These are phyloP conservation scores for Aleadryas rufinucha DNA, from an alignment of 2,113 vertebrate species.

Conservation along the genomic window DNA sequence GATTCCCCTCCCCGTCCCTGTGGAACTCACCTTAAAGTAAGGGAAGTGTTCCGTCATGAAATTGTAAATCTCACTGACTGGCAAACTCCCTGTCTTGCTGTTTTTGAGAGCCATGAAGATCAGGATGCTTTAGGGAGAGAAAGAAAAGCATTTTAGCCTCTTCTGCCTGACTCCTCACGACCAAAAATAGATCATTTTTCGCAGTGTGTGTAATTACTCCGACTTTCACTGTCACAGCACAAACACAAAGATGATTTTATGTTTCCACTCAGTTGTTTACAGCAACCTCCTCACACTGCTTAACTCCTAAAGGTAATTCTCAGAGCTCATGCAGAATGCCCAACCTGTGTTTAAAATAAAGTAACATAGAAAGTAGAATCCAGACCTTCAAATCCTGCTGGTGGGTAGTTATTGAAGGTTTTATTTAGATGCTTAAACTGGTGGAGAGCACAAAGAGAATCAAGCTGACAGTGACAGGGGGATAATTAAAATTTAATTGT, in stretches of 20 bases:
- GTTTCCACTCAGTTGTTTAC: neutral
- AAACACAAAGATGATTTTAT: neutral
- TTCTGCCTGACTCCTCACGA: neutral
- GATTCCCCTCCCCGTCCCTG: neutral
- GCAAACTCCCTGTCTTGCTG: constrained; percentile 94
- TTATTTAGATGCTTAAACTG: neutral
- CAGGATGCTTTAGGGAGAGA: constrained; percentile 83
- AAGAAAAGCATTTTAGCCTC: neutral
- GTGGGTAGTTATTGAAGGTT: neutral
- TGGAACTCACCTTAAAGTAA: constrained; percentile 92
- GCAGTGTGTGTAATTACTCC: neutral
- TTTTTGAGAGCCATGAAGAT: constrained; percentile 98
- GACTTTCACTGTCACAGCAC: neutral
- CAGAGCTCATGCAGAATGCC: neutral
- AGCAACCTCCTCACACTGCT: neutral
- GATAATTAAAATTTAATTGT: neutral
- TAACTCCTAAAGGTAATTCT: neutral
- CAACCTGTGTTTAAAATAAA: neutral
- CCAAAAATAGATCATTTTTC: neutral
- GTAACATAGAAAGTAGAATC: neutral
- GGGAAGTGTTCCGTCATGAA: constrained; percentile 99
- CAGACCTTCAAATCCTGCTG: neutral
- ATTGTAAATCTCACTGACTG: constrained; percentile 98
- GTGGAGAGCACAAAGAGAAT: neutral
- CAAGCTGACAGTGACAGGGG: neutral